Base-by-base conservation (phyloP, 2,113 vertebrate genomes). In the Seriola aureovittata region DNA sequence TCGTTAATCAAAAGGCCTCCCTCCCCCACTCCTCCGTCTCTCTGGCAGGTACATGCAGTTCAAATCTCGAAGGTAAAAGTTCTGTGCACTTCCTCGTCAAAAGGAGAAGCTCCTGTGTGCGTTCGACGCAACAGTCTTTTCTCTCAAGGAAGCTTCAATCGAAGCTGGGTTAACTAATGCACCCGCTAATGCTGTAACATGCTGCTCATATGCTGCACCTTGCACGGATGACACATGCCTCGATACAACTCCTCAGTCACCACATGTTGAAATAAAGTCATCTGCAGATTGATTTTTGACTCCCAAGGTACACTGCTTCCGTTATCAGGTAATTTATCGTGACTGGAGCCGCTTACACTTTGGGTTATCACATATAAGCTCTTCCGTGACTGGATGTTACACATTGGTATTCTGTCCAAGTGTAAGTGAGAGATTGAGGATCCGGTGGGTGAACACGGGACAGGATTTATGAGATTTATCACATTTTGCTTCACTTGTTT, bases 401-500 rank as follows among this genome's bases (percentile, higher is more conserved):
- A 46, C 59, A 78, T 78, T 65, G 44, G 21, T 73, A 85, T 85
- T 85, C 78, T 62, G 59, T 17, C 36, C 19, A 36, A 54, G 75
- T 62, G 36, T 38, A 19, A 73, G 74, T 72, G 14, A 71, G 32
- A n/a, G 16, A 46, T 63, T 75, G 34, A 64, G 19, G 50, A 77
- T 74, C 58, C 71, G 32, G 72, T 52, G 32, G 55, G 68, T 1
- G 0, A 70, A 40, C 48, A 17, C 2, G 0, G 52, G 13, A 52
- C 48, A 58, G 23, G 32, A 68, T 77, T 71, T 71, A 5, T 71
- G 64, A 71, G 60, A 71, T 75, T 71, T 78, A 10, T 57, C 12
- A 38, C 65, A 74, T 71, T 85, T 81, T 70, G 65, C 73, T 72
- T 84, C 77, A 65, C 69, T 55, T 80, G 40, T 85, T 78, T 78